A percentile compares a stretch with the other conserved stretches of the same genome.
Evolutionary conservation across 2,888 invertebrate genomes (phyloP).

Genomic region (Pollenia angustigena): DNA sequence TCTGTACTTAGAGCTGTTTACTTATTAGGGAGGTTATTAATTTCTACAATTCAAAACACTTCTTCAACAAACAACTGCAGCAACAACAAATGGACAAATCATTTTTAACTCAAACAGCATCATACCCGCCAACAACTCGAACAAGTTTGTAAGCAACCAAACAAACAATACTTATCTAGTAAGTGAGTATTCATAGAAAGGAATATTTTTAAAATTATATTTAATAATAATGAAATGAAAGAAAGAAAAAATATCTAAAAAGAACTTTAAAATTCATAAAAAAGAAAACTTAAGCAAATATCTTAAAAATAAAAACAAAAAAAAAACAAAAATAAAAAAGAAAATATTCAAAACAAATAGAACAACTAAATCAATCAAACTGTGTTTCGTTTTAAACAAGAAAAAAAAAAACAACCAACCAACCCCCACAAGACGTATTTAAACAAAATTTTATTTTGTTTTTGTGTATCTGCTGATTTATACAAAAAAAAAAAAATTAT

Average conservation of each 20-base stretch:
- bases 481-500: constrained; percentile 21
- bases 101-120: background rate
- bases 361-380: constrained; percentile 68
- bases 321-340: no score
- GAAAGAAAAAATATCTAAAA: constrained; percentile 54
- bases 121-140: constrained; percentile 41
- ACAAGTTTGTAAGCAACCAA: constrained; percentile 24
- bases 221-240: constrained; percentile 17
- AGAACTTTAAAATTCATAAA: background rate
- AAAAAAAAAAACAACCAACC: constrained; percentile 42
- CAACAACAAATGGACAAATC: constrained; percentile 28
- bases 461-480: constrained; percentile 66
- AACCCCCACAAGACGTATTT: constrained; percentile 27
- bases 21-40: background rate
- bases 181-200: constrained; percentile 36
- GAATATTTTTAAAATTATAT: constrained; percentile 29
- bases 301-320: background rate
- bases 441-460: constrained; percentile 20
- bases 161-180: background rate
- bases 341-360: constrained; percentile 26
- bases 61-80: background rate
- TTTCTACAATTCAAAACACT: background rate
- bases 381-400: constrained; percentile 75
- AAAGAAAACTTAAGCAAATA: constrained; percentile 35
- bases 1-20: constrained; percentile 33